Percentiles rank a stretch among this genome's conserved stretches.
phyloP scores from a whole-genome alignment of 2,113 vertebrate genomes.

The Sphaerodactylus townsendi region DNA sequence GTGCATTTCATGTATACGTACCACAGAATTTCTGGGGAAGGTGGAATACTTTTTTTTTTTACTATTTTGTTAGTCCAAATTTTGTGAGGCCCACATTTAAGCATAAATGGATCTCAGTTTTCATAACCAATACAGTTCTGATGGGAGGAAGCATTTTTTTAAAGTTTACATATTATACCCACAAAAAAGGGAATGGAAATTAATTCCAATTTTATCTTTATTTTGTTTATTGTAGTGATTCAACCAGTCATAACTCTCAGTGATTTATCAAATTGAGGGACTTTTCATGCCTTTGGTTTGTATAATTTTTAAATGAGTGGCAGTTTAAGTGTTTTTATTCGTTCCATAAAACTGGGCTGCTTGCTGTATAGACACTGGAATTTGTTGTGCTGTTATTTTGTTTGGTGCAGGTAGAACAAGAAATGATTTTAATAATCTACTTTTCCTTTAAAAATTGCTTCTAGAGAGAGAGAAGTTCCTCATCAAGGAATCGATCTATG shows the following conservation, averaged over 20 bases:
- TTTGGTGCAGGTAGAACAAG: not conserved
- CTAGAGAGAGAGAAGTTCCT: not conserved
- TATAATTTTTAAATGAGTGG: not conserved
- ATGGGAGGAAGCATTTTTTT: not conserved
- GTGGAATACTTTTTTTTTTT: not conserved
- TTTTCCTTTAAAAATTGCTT: not conserved
- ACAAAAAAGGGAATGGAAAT: not conserved
- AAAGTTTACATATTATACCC: not conserved
- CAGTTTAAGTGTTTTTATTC: not conserved
- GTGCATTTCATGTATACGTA: not conserved
- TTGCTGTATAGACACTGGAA: not conserved
- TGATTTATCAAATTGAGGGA: not conserved
- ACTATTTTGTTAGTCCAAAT: not conserved
- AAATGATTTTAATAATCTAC: not conserved
- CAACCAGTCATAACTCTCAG: not conserved
- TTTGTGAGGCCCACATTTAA: not conserved
- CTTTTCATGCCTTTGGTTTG: not conserved
- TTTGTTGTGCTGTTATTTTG: not conserved
- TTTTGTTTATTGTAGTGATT: not conserved
- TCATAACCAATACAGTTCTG: not conserved
- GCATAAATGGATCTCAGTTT: not conserved
- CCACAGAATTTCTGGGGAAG: not conserved
- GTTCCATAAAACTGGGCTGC: not conserved
- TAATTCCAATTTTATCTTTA: not conserved
- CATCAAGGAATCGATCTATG: not conserved